Conservation (phyloP, 2,888 invertebrate genomes). For the Acanthosepion pharaonis region DNA sequence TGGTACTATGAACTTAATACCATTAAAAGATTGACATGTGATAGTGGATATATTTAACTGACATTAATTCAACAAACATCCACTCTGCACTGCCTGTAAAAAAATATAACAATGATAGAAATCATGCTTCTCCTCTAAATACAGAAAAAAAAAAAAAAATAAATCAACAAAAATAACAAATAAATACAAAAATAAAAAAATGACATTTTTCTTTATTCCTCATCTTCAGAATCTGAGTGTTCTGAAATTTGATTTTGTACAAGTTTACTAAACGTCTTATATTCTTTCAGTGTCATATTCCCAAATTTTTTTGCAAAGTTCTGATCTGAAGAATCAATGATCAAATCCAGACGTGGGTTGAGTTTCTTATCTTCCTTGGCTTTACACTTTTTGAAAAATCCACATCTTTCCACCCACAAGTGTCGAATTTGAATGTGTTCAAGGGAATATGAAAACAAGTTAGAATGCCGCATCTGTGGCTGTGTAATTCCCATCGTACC, state of each 20-base stretch:
- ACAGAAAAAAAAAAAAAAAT: too few species aligned
- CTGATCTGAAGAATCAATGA: conserved; percentile 57
- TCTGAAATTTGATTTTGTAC: neutral
- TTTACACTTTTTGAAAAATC: conserved; percentile 54
- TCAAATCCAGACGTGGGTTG: conserved; percentile 57
- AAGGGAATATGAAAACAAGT: conserved; percentile 56
- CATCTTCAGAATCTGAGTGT: neutral
- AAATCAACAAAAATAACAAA: neutral
- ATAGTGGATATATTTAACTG: too few species aligned
- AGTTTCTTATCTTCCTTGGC: conserved; percentile 52
- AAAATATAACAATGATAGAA: too few species aligned
- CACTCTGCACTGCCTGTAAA: too few species aligned
- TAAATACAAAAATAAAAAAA: neutral
- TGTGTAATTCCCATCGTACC: conserved; percentile 60
- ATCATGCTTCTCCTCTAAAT: neutral
- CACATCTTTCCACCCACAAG: conserved; percentile 58
- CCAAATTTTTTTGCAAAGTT: conserved; percentile 60
- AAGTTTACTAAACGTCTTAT: conserved; percentile 56
- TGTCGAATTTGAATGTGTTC: conserved; percentile 59
- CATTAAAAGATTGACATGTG: too few species aligned
- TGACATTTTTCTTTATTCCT: neutral
- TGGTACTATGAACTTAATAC: too few species aligned
- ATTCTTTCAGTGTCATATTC: conserved; percentile 57
- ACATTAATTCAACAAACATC: too few species aligned
- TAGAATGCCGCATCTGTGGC: conserved; percentile 58